Percentiles rank a stretch among this genome's conserved stretches.
Conservation (phyloP, 2,797 vertebrate genomes). For the Leptoclinus maculatus region DNA sequence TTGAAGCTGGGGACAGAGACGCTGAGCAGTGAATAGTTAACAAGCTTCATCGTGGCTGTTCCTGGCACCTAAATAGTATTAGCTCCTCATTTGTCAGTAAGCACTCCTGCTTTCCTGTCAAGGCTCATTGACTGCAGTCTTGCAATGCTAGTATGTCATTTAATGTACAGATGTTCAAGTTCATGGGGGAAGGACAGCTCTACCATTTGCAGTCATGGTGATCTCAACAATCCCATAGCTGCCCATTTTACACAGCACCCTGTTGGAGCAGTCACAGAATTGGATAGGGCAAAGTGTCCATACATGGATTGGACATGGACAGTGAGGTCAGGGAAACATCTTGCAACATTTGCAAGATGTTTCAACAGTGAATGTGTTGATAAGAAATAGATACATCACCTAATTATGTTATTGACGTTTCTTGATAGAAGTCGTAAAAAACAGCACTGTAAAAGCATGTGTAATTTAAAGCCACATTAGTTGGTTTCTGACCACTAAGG, state of each 20-base stretch:
- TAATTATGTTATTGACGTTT: neutral
- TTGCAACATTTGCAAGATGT: neutral
- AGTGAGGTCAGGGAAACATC: neutral
- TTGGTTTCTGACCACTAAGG: neutral
- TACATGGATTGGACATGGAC: neutral
- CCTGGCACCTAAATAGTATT: neutral
- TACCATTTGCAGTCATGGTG: neutral
- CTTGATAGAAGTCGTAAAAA: neutral
- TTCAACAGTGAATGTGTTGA: neutral
- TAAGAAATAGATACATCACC: neutral
- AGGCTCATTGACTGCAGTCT: constrained; percentile 1
- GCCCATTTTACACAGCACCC: neutral
- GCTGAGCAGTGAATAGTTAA: constrained; percentile 9
- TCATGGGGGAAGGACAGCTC: constrained; percentile 8
- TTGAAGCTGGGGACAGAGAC: constrained; percentile 5
- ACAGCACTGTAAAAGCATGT: neutral
- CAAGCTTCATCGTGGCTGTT: neutral
- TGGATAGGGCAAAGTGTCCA: neutral
- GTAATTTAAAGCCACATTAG: neutral
- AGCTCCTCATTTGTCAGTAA: constrained; percentile 18
- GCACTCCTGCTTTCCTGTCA: constrained; percentile 1
- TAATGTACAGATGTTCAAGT: constrained; percentile 13
- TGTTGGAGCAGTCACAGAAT: neutral
- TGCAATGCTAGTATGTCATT: neutral
- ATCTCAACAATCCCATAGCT: constrained; percentile 1